Evolutionary conservation across 1,140 invertebrate genomes (phyloP).

Genomic region (Triops cancriformis): DNA sequence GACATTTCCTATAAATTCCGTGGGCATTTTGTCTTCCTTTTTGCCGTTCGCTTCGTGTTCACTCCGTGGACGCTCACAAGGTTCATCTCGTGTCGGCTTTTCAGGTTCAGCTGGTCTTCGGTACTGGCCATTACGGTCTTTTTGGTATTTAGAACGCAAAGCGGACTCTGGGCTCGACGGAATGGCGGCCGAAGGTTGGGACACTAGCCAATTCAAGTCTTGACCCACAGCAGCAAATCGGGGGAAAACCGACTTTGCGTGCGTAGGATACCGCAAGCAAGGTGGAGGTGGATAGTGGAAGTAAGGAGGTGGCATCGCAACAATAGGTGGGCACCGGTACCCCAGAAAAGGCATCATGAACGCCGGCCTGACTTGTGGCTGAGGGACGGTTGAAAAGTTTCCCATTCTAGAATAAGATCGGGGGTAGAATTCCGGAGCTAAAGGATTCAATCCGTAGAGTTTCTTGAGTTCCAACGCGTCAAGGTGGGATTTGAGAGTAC

Average conservation of each 20-base stretch:
- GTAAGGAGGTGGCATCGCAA: background rate
- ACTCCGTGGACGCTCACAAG: background rate
- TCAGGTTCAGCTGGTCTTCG: background rate
- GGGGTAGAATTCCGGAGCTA: constrained; percentile 72
- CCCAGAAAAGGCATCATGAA: constrained; percentile 10
- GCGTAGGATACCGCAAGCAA: background rate
- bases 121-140: background rate
- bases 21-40: background rate
- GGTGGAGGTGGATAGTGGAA: constrained; percentile 23
- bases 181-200: background rate
- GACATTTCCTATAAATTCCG: background rate
- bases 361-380: background rate
- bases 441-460: constrained; percentile 66
- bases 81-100: background rate
- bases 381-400: background rate
- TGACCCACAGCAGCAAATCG: background rate
- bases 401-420: constrained; percentile 32
- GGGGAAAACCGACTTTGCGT: background rate
- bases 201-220: background rate
- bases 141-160: background rate
- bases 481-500: constrained; percentile 54
- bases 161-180: background rate
- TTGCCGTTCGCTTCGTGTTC: background rate
- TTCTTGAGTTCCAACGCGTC: constrained; percentile 64
- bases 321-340: background rate